These are phyloP conservation scores for Echiichthys vipera DNA, from an alignment of 2,797 vertebrate species.

Conservation along the genomic window DNA sequence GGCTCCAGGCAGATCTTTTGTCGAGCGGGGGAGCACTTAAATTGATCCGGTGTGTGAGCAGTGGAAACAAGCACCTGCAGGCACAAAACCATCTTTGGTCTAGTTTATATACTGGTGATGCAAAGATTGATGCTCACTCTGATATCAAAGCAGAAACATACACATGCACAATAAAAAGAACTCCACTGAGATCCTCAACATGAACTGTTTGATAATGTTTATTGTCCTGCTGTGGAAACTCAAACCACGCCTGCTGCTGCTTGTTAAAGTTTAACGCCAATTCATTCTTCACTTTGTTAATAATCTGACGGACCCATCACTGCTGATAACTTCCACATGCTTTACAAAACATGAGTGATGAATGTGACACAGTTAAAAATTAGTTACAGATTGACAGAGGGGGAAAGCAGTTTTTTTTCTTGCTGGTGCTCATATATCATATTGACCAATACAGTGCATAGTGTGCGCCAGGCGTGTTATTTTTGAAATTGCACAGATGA, in stretches of 20 bases:
- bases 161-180: background rate
- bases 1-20: slow-evolving; percentile 18
- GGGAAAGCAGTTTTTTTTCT: no score
- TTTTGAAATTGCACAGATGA: no score
- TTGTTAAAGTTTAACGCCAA: slow-evolving; percentile 8
- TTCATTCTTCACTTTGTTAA: slow-evolving; percentile 6
- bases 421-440: no score
- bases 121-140: background rate
- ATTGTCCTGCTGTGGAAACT: slow-evolving; percentile 11
- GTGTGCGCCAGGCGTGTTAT: no score
- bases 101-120: background rate
- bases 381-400: no score
- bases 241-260: slow-evolving; percentile 4
- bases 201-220: background rate
- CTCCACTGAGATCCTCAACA: background rate
- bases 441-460: no score
- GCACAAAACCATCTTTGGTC: slow-evolving; percentile 19
- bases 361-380: slow-evolving; percentile 1
- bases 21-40: slow-evolving; percentile 20
- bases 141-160: background rate
- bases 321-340: slow-evolving; percentile 14
- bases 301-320: slow-evolving; percentile 1
- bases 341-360: slow-evolving; percentile 3
- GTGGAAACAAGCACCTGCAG: slow-evolving; percentile 36
- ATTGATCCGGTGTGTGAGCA: slow-evolving; percentile 41